Conservation (phyloP, 2,888 invertebrate genomes). For the Eupithecia exiguata region DNA sequence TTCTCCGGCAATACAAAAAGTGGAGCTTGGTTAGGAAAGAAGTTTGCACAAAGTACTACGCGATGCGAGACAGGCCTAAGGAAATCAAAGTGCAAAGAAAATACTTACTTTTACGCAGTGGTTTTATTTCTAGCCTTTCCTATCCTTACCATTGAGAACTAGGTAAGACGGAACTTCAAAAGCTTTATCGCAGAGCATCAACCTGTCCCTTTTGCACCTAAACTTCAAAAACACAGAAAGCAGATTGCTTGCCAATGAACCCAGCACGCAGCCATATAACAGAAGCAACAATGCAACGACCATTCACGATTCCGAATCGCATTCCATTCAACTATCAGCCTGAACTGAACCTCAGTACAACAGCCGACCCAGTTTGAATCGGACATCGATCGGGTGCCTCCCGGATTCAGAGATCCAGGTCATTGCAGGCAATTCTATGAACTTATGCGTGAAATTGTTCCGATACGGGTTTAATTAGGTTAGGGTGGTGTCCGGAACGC, state of each 20-base stretch:
- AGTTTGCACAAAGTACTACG: too few relatives aligned
- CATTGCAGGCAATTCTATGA: constrained; percentile 11
- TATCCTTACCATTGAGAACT: neutral
- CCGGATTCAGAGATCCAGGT: constrained; percentile 32
- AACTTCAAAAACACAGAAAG: neutral
- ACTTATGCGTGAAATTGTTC: constrained; percentile 2
- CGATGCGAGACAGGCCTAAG: too few relatives aligned
- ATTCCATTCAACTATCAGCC: constrained; percentile 23
- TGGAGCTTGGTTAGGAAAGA: too few relatives aligned
- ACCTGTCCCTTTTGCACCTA: neutral
- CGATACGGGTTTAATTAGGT: neutral
- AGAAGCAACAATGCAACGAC: constrained; percentile 24
- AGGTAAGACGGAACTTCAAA: neutral
- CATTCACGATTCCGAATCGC: constrained; percentile 28
- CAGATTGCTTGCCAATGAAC: neutral
- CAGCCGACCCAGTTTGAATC: constrained; percentile 27
- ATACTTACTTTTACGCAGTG: too few relatives aligned
- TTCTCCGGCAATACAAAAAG: too few relatives aligned
- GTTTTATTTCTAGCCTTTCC: too few relatives aligned
- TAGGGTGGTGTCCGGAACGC: neutral
- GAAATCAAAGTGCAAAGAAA: too few relatives aligned
- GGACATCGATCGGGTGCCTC: constrained; percentile 29
- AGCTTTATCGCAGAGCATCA: neutral
- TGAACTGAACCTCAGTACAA: constrained; percentile 13
- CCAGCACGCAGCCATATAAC: constrained; percentile 3